Evolutionary conservation across 1,140 invertebrate genomes (phyloP).

Genomic region (Zaprionus nigranus): DNA sequence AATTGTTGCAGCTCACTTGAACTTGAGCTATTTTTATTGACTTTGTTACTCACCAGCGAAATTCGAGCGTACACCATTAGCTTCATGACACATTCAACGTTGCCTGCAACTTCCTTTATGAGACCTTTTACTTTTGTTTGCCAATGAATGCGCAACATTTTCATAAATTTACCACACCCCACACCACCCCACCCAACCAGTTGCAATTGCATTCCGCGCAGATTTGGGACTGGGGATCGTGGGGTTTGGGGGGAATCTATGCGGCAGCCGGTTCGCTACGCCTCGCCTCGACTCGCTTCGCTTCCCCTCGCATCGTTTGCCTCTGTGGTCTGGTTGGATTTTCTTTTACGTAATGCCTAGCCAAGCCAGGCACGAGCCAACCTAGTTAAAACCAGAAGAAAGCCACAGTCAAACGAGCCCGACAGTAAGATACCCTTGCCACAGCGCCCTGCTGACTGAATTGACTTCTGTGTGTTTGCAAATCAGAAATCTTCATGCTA

Average conservation of each 20-base stretch:
- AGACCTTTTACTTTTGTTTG: conserved; percentile 52
- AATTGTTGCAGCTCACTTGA: conserved; percentile 30
- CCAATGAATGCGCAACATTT: conserved; percentile 58
- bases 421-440: too few species aligned
- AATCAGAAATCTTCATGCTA: too few species aligned
- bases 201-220: conserved; percentile 58
- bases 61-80: conserved; percentile 8
- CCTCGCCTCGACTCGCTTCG: conserved; percentile 12
- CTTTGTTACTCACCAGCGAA: conserved; percentile 3
- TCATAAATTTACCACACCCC: conserved; percentile 24
- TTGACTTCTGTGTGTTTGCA: too few species aligned
- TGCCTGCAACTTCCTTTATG: conserved; percentile 46
- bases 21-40: conserved; percentile 33
- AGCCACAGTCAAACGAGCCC: too few species aligned
- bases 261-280: conserved; percentile 30
- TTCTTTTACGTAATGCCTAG: conserved; percentile 74
- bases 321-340: conserved; percentile 50
- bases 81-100: conserved; percentile 28
- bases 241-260: conserved; percentile 15
- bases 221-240: background rate
- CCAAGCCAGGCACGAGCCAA: conserved; percentile 62
- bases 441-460: too few species aligned
- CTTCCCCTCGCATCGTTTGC: background rate
- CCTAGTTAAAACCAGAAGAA: conserved; percentile 54
- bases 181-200: conserved; percentile 48